Evolutionary conservation across 2,888 invertebrate species (phyloP).

Genomic region (Digitonthophagus gazella): DNA sequence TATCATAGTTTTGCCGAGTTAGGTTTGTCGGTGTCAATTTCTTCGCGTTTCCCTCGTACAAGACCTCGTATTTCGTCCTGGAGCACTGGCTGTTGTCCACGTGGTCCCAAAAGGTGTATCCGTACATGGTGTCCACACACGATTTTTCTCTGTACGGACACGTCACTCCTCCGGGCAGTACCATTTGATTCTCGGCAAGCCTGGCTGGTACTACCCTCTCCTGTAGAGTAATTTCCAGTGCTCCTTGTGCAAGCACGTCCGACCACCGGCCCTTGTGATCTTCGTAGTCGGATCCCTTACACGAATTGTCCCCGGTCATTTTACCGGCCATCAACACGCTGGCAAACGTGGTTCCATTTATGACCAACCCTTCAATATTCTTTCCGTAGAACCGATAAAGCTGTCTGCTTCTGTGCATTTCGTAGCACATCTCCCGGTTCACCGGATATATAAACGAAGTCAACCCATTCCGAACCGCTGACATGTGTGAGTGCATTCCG

Average conservation of each 20-base stretch:
- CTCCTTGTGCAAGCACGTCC: not conserved
- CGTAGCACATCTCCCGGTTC: not conserved
- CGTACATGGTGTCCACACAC: not conserved
- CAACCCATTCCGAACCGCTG: not conserved
- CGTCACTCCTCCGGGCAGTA: not conserved
- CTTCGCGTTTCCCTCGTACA: not conserved
- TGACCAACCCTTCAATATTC: not conserved
- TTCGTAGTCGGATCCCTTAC: not conserved
- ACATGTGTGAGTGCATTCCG: slow-evolving; percentile 9
- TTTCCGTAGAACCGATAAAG: slow-evolving; percentile 4
- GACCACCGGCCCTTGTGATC: not conserved
- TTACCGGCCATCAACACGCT: not conserved
- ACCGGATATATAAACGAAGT: not conserved
- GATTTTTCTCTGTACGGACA: not conserved
- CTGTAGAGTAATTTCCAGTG: not conserved
- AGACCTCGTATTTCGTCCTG: not conserved
- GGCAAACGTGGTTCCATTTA: not conserved
- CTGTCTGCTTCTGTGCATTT: slow-evolving; percentile 7
- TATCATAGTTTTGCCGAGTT: not conserved
- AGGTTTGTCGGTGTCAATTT: not conserved
- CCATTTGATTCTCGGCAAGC: not conserved
- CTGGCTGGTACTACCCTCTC: not conserved
- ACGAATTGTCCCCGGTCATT: not conserved
- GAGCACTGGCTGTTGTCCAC: not conserved
- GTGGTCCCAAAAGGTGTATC: not conserved